Evolutionary conservation across 2,797 vertebrate genomes (phyloP), one percentile per base, ranked within the genome.

Genomic region (Enoplosus armatus): DNA sequence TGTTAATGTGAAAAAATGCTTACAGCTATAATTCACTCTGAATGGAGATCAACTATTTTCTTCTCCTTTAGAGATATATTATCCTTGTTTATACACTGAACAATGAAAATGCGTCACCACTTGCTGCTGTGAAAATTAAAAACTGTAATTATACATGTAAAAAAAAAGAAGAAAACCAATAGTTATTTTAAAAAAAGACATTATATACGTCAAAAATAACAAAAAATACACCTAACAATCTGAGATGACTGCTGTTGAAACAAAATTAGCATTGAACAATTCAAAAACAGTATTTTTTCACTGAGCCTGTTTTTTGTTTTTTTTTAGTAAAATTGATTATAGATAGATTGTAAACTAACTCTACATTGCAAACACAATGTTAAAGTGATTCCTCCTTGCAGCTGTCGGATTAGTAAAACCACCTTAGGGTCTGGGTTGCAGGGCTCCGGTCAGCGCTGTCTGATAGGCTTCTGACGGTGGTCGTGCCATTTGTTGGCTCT

Each of bases 401-500:
- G 72, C 72, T 76, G 31, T 16, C n/a, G 5, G 33, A 63, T 68
- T 60, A 67, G 55, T 59, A 9, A 58, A 77, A 37, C 48, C 12
- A 16, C 31, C 59, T 85, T 84, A 83, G 87, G 75, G 1, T 54
- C 45, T n/a, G 0, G 27, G 41, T 12, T 81, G 74, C 79, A 87
- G 84, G n/a, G 51, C 50, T 61, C 20, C 51, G 72, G 66, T 80
- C 73, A 37, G 24, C 6, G 11, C 20, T 6, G 2, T 59, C 75
- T 59, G 81, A 90, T 77, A 83, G 45, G 63, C 71, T 56, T 70
- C 69, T 76, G 63, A 60, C 18, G 18, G 72, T 18, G 82, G 63
- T 37, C 1, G 54, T 24, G 88, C 70, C 82, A 35, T 79, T 85
- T 72, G 79, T 82, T 37, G 81, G 69, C 77, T 89, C 71, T 72